Conservation (phyloP, 2,797 vertebrate genomes). For the Cirrhinus mrigala region DNA sequence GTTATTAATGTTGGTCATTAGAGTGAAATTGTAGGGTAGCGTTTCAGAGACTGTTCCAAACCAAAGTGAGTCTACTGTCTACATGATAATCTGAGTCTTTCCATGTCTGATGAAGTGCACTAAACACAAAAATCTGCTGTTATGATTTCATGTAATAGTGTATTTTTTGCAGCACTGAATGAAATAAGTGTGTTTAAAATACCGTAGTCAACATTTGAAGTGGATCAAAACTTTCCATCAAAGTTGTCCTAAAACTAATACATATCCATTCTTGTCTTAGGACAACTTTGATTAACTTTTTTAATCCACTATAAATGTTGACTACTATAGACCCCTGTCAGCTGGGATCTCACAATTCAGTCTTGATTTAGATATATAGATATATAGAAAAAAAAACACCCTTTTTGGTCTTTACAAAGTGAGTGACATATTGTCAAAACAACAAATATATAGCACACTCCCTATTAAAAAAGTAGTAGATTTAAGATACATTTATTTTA, state of each 20-base stretch:
- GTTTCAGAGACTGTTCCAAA: not conserved
- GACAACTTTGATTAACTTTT: too few relatives aligned
- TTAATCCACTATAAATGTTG: too few relatives aligned
- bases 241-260: too few relatives aligned
- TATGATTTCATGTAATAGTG: not conserved
- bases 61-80: conserved; percentile 1
- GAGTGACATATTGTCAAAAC: not conserved
- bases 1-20: conserved; percentile 12
- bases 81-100: not conserved
- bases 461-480: too few relatives aligned
- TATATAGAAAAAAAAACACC: not conserved
- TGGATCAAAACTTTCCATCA: too few relatives aligned
- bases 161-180: not conserved
- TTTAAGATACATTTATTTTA: too few relatives aligned
- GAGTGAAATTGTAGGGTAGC: conserved; percentile 23
- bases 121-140: not conserved
- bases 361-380: not conserved
- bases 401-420: not conserved
- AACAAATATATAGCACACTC: not conserved
- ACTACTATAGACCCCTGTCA: too few relatives aligned
- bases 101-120: not conserved
- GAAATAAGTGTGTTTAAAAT: not conserved
- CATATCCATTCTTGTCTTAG: too few relatives aligned
- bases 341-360: not conserved
- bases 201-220: too few relatives aligned